Evolutionary conservation across 35 echinoderm and acorn worm genomes (phyloP).

Genomic region (Ophioderma brevispina): DNA sequence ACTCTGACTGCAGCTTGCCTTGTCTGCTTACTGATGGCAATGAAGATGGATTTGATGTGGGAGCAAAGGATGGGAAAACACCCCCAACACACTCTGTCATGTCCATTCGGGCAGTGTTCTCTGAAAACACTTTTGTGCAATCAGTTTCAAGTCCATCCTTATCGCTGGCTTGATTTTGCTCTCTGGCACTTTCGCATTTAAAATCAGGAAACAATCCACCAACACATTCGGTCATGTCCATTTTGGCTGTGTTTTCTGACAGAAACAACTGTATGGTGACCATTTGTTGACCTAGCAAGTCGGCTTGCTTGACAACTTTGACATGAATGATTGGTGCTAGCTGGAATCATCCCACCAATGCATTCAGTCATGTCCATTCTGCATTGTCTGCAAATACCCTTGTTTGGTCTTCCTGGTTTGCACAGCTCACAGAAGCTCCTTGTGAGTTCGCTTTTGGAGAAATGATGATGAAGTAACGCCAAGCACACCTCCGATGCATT

Average conservation of each 20-base stretch:
- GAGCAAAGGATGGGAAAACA: background rate
- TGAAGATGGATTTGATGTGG: background rate
- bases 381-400: conserved; percentile 21
- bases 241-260: conserved; percentile 38
- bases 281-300: background rate
- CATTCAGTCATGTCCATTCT: conserved; percentile 45
- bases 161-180: too few species aligned
- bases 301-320: background rate
- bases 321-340: too few species aligned
- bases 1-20: background rate
- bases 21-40: too few species aligned
- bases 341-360: background rate
- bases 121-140: background rate
- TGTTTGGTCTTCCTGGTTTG: background rate
- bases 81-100: conserved; percentile 15
- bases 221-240: conserved; percentile 46
- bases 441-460: background rate
- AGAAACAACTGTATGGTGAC: conserved; percentile 21
- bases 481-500: conserved; percentile 30
- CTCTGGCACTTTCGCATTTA: background rate
- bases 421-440: background rate
- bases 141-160: conserved; percentile 7
- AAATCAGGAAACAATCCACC: conserved; percentile 6
- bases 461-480: background rate
- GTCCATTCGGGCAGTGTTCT: conserved; percentile 14